These are phyloP conservation scores for Aethina tumida DNA, from an alignment of 1,140 invertebrate species.

Conservation along the genomic window DNA sequence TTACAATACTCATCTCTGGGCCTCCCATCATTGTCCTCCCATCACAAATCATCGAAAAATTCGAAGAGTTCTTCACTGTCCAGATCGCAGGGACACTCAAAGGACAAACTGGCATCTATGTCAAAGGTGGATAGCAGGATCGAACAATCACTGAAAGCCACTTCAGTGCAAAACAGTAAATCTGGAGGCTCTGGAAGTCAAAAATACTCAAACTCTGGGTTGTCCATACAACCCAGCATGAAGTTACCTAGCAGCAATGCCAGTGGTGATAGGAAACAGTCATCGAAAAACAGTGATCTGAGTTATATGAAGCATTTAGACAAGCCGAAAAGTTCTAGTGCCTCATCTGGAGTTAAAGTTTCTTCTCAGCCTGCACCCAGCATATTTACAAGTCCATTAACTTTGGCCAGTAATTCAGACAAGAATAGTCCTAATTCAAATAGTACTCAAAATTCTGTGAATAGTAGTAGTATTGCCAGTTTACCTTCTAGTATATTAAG, in stretches of 20 bases:
- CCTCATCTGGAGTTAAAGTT: conserved; percentile 16
- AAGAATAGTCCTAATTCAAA: conserved; percentile 22
- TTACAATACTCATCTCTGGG: conserved; percentile 27
- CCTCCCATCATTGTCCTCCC: conserved; percentile 32
- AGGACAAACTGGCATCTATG: conserved; percentile 20
- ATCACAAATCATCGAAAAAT: conserved; percentile 29
- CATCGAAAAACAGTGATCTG: conserved; percentile 18
- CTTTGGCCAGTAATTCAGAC: conserved; percentile 30
- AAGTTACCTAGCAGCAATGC: conserved; percentile 16
- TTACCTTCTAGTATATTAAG: conserved; percentile 41
- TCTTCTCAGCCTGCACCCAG: conserved; percentile 22
- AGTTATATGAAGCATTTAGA: conserved; percentile 25
- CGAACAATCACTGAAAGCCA: conserved; percentile 5
- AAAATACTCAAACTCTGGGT: conserved; percentile 26
- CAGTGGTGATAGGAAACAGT: conserved; percentile 14
- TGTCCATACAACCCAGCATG: conserved; percentile 29
- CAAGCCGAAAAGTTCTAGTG: conserved; percentile 20
- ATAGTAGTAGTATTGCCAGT: conserved; percentile 24
- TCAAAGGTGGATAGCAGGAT: conserved; percentile 2
- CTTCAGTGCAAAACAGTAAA: conserved; percentile 5
- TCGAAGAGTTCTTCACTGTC: conserved; percentile 24
- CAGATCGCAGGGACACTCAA: conserved; percentile 15
- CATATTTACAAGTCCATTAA: conserved; percentile 33
- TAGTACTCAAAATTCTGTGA: conserved; percentile 23
- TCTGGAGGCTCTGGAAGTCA: neutral